Evolutionary conservation across 2,113 vertebrate species (phyloP), one percentile per base, ranked within the genome.

Genomic region (Antigone vipio): DNA sequence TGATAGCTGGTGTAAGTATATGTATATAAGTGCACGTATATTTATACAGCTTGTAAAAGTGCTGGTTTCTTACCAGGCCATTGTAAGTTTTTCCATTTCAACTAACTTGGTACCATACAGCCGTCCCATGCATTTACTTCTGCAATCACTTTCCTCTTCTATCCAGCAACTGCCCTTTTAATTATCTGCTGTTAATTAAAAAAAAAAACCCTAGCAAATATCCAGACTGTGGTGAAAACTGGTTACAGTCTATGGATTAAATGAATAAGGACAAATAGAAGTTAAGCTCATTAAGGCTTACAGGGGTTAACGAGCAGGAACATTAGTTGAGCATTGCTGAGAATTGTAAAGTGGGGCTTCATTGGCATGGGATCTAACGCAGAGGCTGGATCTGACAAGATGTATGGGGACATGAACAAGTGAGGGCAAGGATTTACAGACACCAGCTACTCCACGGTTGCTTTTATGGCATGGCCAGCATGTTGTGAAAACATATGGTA

Each of bases 161-260:
- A 82, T 82, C 44, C 68, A 64, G 30, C 60, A 90, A 83, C 32
- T 64, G 12, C 77, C 26, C 50, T 92, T 95, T 95, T 89, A 97
- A 92, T 97, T 96, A 95, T 45, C 50, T 80, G 12, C 16, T 72
- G 69, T 22, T 96, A 96, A 97, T 96, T 95, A 38, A 93, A 96
- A 76, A 76, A 77, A 49, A 93, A 96, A 73, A 69, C 71, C 38
- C 30, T 60, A 76, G 68, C 30, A 68, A 75, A 91, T 93, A 91
- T 35, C 49, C 63, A 88, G 74, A 55, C 59, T n/a, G 18, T 71
- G 77, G 85, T 85, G 67, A 93, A 96, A 97, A 81, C 17, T 75
- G 27, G 69, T 80, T 81, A 85, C 93, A 85, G 49, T 85, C 69
- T 92, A 35, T 53, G 69, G 38, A 89, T 92, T 91, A 91, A 95